These are phyloP conservation scores for Ispidina picta DNA, from an alignment of 2,797 vertebrate genomes.

Conservation along the genomic window DNA sequence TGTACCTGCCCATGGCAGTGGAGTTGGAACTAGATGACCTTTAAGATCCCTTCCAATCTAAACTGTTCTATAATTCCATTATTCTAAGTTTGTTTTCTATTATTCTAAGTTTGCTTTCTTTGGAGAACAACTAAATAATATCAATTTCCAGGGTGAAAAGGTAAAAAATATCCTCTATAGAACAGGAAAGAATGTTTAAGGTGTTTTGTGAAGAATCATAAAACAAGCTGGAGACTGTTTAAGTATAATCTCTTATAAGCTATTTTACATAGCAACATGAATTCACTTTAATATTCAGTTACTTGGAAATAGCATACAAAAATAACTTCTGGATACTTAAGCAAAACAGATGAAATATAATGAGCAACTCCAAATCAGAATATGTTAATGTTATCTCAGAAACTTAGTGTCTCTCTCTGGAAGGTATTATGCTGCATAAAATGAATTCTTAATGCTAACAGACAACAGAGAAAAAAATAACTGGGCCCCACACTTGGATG, in stretches of 20 bases:
- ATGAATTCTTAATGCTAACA: slow-evolving; percentile 8
- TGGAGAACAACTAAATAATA: not conserved
- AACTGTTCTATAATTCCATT: not conserved
- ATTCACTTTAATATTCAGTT: not conserved
- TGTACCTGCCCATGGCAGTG: not conserved
- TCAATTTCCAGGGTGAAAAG: not conserved
- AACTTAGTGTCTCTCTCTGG: not conserved
- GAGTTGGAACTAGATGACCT: not conserved
- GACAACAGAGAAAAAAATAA: not conserved
- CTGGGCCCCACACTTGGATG: not conserved
- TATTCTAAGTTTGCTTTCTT: not conserved
- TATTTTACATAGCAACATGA: not conserved
- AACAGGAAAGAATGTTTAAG: not conserved
- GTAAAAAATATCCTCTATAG: fast-evolving
- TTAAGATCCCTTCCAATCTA: not conserved
- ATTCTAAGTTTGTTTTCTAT: not conserved
- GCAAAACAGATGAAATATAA: not conserved
- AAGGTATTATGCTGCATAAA: not conserved
- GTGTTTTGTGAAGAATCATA: not conserved
- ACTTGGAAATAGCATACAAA: not conserved
- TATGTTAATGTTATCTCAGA: not conserved
- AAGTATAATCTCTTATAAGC: not conserved
- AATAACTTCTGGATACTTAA: not conserved
- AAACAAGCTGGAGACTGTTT: not conserved
- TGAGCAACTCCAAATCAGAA: not conserved